These are phyloP conservation scores for Borostomias antarcticus DNA, from an alignment of 2,797 vertebrate genomes.

Conservation along the genomic window DNA sequence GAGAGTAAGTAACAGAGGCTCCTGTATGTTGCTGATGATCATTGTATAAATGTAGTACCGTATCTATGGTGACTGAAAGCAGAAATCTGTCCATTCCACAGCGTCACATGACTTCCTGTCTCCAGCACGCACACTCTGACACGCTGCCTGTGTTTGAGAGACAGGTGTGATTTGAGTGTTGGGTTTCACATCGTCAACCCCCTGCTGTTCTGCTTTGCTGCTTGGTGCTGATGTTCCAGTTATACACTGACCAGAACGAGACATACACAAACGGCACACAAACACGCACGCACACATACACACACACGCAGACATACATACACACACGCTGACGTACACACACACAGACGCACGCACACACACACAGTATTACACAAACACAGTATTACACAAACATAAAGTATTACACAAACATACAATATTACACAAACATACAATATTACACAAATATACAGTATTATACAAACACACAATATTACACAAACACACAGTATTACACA, in stretches of 20 bases:
- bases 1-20: too few relatives aligned
- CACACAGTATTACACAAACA: neutral
- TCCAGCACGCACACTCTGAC: neutral
- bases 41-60: too few relatives aligned
- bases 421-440: too few relatives aligned
- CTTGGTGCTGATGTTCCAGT: neutral
- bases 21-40: too few relatives aligned
- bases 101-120: neutral
- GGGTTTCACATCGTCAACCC: conserved; percentile 16
- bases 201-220: conserved; percentile 9
- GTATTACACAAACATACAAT: neutral
- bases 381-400: too few relatives aligned
- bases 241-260: neutral
- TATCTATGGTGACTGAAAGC: neutral
- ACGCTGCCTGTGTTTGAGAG: neutral
- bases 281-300: neutral
- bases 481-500: too few relatives aligned
- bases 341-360: neutral
- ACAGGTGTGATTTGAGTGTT: conserved; percentile 6
- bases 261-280: neutral
- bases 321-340: neutral
- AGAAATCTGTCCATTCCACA: neutral
- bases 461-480: too few relatives aligned
- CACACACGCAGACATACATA: neutral
- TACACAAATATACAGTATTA: too few relatives aligned